Percentiles rank a stretch among this genome's conserved stretches.
Evolutionary conservation across 1,140 invertebrate genomes (phyloP).

Genomic region (Bombus consobrinus): DNA sequence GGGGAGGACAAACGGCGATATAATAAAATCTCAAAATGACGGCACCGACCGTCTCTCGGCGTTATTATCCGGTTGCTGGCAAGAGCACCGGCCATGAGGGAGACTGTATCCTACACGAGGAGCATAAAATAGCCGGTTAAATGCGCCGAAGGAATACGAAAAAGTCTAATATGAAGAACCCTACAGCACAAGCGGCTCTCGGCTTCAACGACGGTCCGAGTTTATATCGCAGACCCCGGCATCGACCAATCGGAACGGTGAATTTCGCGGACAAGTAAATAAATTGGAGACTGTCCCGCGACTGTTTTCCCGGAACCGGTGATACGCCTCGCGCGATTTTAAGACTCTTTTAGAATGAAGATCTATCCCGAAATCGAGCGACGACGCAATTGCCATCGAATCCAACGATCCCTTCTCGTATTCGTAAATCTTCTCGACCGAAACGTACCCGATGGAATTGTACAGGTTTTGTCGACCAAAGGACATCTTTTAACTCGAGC

Average conservation of each 20-base stretch:
- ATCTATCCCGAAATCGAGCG: conserved; percentile 2
- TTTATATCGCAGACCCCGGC: conserved; percentile 60
- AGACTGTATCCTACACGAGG: conserved; percentile 46
- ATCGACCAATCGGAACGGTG: conserved; percentile 59
- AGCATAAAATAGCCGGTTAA: conserved; percentile 71
- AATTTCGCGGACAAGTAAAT: conserved; percentile 66
- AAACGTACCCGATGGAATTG: fast-evolving
- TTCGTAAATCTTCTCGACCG: too few relatives aligned
- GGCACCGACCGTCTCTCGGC: conserved; percentile 66
- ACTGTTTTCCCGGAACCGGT: conserved; percentile 63
- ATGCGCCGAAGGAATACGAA: conserved; percentile 69
- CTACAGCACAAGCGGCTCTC: conserved; percentile 27
- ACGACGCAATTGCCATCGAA: too few relatives aligned
- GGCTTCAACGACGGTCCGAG: conserved; percentile 45
- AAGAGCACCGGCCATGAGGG: conserved; percentile 35
- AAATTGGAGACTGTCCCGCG: conserved; percentile 64
- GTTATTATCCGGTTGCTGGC: conserved; percentile 73
- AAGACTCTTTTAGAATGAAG: too few relatives aligned
- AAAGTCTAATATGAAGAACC: conserved; percentile 65
- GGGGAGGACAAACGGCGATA: conserved; percentile 55
- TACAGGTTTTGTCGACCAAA: neutral
- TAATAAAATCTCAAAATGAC: conserved; percentile 78
- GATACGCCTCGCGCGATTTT: conserved; percentile 35
- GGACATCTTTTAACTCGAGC: neutral
- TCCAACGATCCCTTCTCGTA: neutral